Percentiles rank a stretch among this genome's conserved stretches.
phyloP scores from a whole-genome alignment of 2,888 invertebrate species.

The Lomographa bimaculata region DNA sequence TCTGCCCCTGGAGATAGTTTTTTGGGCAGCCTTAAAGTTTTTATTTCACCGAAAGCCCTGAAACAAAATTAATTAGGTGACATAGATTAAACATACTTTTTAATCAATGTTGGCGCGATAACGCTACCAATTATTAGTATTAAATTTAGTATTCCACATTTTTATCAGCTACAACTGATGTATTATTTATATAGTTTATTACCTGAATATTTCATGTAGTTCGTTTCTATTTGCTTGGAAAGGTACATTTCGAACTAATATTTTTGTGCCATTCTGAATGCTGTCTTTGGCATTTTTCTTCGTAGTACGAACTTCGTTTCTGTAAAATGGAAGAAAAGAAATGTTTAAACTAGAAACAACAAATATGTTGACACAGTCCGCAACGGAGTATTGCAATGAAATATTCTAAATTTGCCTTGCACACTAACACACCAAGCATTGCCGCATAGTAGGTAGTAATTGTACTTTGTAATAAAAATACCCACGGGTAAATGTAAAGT shows the following conservation, averaged over 20 bases:
- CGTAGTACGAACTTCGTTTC: constrained; percentile 83
- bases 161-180: constrained; percentile 20
- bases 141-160: constrained; percentile 8
- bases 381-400: too few relatives aligned
- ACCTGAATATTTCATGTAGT: constrained; percentile 95
- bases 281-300: constrained; percentile 84
- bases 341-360: too few relatives aligned
- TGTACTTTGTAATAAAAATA: too few relatives aligned
- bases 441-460: too few relatives aligned
- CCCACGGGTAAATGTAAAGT: too few relatives aligned
- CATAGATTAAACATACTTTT: constrained; percentile 22
- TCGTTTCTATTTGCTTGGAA: constrained; percentile 96
- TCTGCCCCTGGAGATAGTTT: constrained; percentile 91
- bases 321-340: constrained; percentile 68
- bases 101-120: constrained; percentile 28
- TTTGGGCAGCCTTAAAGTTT: constrained; percentile 94
- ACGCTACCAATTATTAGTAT: constrained; percentile 25
- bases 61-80: constrained; percentile 7
- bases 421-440: too few relatives aligned
- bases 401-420: too few relatives aligned
- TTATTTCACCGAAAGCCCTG: constrained; percentile 96
- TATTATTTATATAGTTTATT: constrained; percentile 30
- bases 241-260: constrained; percentile 96
- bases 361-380: too few relatives aligned
- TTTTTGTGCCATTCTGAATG: constrained; percentile 92